These are phyloP conservation scores for Pycnomerus fuliginosus DNA, from an alignment of 2,888 invertebrate genomes.

Conservation along the genomic window DNA sequence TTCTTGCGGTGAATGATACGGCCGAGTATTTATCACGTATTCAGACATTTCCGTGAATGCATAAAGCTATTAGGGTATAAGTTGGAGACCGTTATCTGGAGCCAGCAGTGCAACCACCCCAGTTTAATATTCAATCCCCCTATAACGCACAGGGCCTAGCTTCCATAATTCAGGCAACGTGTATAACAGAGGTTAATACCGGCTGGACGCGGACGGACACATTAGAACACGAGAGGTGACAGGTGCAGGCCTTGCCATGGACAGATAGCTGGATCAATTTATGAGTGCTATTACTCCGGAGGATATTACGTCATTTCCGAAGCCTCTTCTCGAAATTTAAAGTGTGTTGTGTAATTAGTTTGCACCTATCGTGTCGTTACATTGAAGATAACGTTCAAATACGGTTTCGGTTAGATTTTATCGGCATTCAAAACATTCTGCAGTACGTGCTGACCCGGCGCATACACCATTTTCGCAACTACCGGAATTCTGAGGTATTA, in stretches of 20 bases:
- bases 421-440: too few relatives aligned
- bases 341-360: too few relatives aligned
- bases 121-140: slow-evolving; percentile 37
- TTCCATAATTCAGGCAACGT: slow-evolving; percentile 34
- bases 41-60: slow-evolving; percentile 25
- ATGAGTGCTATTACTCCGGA: slow-evolving; percentile 29
- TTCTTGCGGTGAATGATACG: slow-evolving; percentile 12
- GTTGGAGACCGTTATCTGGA: slow-evolving; percentile 31
- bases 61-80: slow-evolving; percentile 31
- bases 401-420: too few relatives aligned
- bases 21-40: slow-evolving; percentile 20
- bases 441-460: too few relatives aligned
- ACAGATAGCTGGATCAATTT: slow-evolving; percentile 37
- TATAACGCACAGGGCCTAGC: too few relatives aligned
- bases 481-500: too few relatives aligned
- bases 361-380: too few relatives aligned
- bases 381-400: too few relatives aligned
- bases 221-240: slow-evolving; percentile 38
- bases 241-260: slow-evolving; percentile 36
- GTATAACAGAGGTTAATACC: slow-evolving; percentile 36
- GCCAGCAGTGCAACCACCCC: slow-evolving; percentile 27
- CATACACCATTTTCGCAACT: too few relatives aligned
- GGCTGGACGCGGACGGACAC: slow-evolving; percentile 30
- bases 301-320: slow-evolving; percentile 31
- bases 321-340: too few relatives aligned